These are phyloP conservation scores for Lasius fuliginosus DNA, from an alignment of 2,888 invertebrate genomes.

Conservation along the genomic window DNA sequence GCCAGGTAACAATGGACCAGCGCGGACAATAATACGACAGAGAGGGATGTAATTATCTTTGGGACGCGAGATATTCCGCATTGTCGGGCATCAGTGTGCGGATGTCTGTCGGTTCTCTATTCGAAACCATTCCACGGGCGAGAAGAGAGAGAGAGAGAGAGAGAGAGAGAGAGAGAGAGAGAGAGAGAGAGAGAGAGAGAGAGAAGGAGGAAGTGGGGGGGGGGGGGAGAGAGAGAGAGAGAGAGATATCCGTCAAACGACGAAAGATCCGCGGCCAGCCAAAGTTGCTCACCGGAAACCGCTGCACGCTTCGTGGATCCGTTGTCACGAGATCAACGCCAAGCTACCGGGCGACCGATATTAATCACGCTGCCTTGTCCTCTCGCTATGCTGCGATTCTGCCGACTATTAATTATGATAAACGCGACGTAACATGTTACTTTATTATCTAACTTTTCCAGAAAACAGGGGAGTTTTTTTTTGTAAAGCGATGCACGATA, in stretches of 20 bases:
- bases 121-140: neutral
- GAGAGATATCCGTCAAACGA: slow-evolving; percentile 65
- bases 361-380: slow-evolving; percentile 44
- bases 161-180: neutral
- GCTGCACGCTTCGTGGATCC: slow-evolving; percentile 22
- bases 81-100: slow-evolving; percentile 73
- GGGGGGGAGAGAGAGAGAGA: slow-evolving; percentile 10
- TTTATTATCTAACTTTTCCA: slow-evolving; percentile 40
- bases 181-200: neutral
- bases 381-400: slow-evolving; percentile 18
- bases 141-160: slow-evolving; percentile 50
- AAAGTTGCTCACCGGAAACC: slow-evolving; percentile 40
- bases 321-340: slow-evolving; percentile 43
- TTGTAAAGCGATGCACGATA: slow-evolving; percentile 31
- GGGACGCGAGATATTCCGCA: slow-evolving; percentile 70
- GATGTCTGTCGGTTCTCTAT: slow-evolving; percentile 69
- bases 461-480: slow-evolving; percentile 14
- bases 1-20: slow-evolving; percentile 79
- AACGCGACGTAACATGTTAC: slow-evolving; percentile 45
- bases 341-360: slow-evolving; percentile 38
- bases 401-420: slow-evolving; percentile 55
- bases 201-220: neutral
- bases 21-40: slow-evolving; percentile 81
- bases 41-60: slow-evolving; percentile 83
- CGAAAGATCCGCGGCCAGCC: slow-evolving; percentile 61